Base-by-base conservation (phyloP, 2,888 invertebrate genomes). In the Dynastes hyllus region DNA sequence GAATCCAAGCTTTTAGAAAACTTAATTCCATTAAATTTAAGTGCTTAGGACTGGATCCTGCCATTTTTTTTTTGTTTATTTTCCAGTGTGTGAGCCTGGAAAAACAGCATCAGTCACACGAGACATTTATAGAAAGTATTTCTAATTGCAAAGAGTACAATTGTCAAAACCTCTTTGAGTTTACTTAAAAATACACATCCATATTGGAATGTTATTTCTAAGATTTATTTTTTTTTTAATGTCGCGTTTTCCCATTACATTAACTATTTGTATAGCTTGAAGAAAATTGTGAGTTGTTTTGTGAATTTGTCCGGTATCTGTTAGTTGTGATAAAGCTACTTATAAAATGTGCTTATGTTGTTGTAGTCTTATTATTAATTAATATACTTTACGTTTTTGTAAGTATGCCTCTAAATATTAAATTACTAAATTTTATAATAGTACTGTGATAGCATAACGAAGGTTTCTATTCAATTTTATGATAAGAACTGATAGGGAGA, bases 401-500 rank as follows among this genome's bases (percentile, higher is more conserved):
- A 61, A 27, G 9, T 29, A 22, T 61, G 9, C 11, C 3, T 32
- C 13, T 1, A 66, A n/a, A 66, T 66, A 16, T 66, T 37, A 66
- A 51, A 53, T 32, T 70, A 16, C 22, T 51, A 16, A 6, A 40
- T 40, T 55, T 37, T 58, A 37, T 75, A 75, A 61, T 75, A 45
- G 61, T 61, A 75, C 73, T 75, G 73, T 75, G 73, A 75, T 75
- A 75, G 27, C 37, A 63, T 27, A 61, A 22, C 55, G 32, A 71
- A 58, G 37, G 45, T n/a, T 55, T 55, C 55, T 29, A 37, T 71
- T 58, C 37, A 58, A 55, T 45, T 45, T 45, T 8, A 71, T 45
- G 73, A 40, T 45, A 75, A 61, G 63, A 75, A 61, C 73, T 75
- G 73, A 75, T 61, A 40, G 73, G 45, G 61, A 75, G 61, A 75